Conservation (phyloP, 2,797 vertebrate species). For the Calcarius lapponicus region DNA sequence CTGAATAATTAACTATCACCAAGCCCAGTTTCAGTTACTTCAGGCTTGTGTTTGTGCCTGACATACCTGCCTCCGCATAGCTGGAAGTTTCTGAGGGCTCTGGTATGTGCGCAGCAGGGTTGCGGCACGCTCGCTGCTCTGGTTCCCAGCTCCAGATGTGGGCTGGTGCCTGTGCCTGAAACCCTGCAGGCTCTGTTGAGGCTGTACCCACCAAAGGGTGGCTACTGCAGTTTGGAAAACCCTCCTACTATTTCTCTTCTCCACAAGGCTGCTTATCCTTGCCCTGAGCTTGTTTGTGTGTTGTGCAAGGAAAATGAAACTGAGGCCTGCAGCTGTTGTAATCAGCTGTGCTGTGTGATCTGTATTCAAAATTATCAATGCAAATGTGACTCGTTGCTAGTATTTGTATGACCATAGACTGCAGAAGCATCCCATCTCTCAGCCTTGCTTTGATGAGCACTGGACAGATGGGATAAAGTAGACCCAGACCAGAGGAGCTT, state of each 20-base stretch:
- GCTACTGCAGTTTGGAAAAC: background rate
- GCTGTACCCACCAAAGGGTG: background rate
- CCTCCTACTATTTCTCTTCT: background rate
- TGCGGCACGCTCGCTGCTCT: fast-evolving
- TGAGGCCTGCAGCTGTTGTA: background rate
- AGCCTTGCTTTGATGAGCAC: background rate
- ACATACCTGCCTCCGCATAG: background rate
- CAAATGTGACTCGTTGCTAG: background rate
- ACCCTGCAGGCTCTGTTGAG: background rate
- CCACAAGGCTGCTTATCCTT: background rate
- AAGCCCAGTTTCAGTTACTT: conserved; percentile 15
- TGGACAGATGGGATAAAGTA: background rate
- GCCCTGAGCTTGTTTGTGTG: background rate
- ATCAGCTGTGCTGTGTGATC: background rate
- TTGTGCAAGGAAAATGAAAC: background rate
- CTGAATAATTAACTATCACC: conserved; percentile 20
- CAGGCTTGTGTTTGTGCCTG: background rate
- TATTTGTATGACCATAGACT: background rate
- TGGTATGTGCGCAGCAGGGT: fast-evolving
- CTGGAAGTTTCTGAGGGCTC: background rate
- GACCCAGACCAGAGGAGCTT: background rate
- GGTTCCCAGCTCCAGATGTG: background rate
- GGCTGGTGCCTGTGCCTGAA: background rate
- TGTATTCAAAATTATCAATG: background rate
- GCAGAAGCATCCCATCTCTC: background rate